Evolutionary conservation across 2,888 invertebrate species (phyloP), one percentile per base, ranked within the genome.

Genomic region (Cancer borealis): DNA sequence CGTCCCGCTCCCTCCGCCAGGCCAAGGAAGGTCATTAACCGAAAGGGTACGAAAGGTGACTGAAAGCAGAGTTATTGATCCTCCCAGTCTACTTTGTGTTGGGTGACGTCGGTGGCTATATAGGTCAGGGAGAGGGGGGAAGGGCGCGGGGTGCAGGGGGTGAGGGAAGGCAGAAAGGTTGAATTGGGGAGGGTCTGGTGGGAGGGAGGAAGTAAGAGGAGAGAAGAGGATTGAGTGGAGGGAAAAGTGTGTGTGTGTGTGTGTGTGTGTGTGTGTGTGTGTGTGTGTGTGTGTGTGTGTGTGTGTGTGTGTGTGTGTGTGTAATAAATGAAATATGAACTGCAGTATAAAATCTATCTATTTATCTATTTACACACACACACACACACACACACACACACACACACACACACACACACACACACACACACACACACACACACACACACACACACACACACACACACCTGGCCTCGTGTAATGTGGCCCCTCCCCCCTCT

Each of bases 11-110:
- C 84, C 84, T 84, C 84, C 84, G 84, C 84, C 84, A 84, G 84
- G 84, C 84, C 84, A 84, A 84, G 84, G 84, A 84, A 84, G 84
- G 84, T 84, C 84, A 84, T 84, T 84, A 84, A 84, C 84, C 84
- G 84, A 84, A 84, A 84, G 84, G 84, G 84, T 84, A 84, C 84
- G 84, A 84, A 84, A 84, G 84, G 84, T 84, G 84, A 84, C 84
- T 84, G 84, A 84, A 84, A 84, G 84, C 84, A 84, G 84, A 84
- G 84, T 84, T 84, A 84, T 84, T 84, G 84, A 84, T 84, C 84
- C 84, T 84, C 84, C 84, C 39, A 84, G 84, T 84, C 84, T 84
- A 84, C 84, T 84, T 84, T 84, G 84, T 84, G 84, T 84, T 84
- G 84, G 30, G 84, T 84, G 84, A 84, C 84, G 84, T 84, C 84